Evolutionary conservation across 2,797 vertebrate genomes (phyloP).

Genomic region (Delichon dasypus): DNA sequence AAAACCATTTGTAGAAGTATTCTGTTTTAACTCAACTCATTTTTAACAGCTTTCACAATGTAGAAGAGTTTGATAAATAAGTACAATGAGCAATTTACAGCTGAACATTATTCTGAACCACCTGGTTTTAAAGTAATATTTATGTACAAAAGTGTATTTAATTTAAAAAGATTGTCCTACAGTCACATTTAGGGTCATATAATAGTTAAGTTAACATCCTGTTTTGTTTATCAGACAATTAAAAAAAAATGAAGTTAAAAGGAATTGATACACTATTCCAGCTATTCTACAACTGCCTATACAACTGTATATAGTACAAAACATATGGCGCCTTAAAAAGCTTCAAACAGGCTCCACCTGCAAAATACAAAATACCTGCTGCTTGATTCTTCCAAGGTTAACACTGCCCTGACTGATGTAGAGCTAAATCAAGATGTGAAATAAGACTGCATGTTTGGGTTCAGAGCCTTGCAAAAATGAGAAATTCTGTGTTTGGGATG

Average conservation of each 20-base stretch:
- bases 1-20: neutral
- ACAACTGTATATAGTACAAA: neutral
- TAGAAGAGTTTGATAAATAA: constrained; percentile 58
- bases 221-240: constrained; percentile 19
- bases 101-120: constrained; percentile 40
- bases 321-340: neutral
- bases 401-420: neutral
- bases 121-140: constrained; percentile 54
- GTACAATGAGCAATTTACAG: constrained; percentile 43
- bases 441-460: neutral
- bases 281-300: neutral
- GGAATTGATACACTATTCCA: neutral
- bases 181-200: constrained; percentile 28
- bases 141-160: constrained; percentile 32
- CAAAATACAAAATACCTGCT: neutral
- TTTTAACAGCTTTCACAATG: constrained; percentile 64
- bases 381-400: neutral
- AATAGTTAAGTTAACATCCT: constrained; percentile 26
- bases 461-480: neutral
- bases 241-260: constrained; percentile 27
- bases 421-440: neutral
- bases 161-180: constrained; percentile 37
- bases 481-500: neutral
- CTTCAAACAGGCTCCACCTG: neutral
- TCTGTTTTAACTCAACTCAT: constrained; percentile 55